These are phyloP conservation scores for Metacarcinus magister DNA, from an alignment of 2,888 invertebrate species.

Conservation along the genomic window DNA sequence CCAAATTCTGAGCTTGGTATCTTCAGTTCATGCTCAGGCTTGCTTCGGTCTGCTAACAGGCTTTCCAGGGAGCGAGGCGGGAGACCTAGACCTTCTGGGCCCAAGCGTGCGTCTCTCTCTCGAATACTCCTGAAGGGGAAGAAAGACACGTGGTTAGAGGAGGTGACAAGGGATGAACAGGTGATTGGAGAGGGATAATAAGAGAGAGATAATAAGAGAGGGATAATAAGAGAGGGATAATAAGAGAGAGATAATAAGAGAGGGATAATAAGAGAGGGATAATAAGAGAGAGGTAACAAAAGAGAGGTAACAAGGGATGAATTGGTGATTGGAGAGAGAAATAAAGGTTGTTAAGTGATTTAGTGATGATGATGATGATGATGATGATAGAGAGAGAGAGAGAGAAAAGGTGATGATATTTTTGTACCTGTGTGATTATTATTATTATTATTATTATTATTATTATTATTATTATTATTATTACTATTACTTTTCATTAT, in stretches of 20 bases:
- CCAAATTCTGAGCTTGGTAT: conserved; percentile 79
- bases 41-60: conserved; percentile 77
- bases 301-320: no score
- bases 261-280: not conserved
- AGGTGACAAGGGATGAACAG: not conserved
- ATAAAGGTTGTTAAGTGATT: no score
- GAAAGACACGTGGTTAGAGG: not conserved
- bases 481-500: not conserved
- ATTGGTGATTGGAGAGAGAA: no score
- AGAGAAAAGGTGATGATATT: not conserved
- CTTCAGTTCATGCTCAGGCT: conserved; percentile 80
- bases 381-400: no score
- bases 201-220: not conserved
- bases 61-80: conserved; percentile 76
- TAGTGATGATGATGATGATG: no score
- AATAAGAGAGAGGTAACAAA: not conserved
- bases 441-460: not conserved
- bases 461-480: not conserved
- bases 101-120: conserved; percentile 40
- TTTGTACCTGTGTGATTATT: not conserved
- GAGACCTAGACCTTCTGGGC: conserved; percentile 69
- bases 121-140: conserved; percentile 62
- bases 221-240: no score
- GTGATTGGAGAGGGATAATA: not conserved
- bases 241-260: no score